Evolutionary conservation across 1,140 invertebrate species (phyloP).

Genomic region (Monochamus saltuarius): DNA sequence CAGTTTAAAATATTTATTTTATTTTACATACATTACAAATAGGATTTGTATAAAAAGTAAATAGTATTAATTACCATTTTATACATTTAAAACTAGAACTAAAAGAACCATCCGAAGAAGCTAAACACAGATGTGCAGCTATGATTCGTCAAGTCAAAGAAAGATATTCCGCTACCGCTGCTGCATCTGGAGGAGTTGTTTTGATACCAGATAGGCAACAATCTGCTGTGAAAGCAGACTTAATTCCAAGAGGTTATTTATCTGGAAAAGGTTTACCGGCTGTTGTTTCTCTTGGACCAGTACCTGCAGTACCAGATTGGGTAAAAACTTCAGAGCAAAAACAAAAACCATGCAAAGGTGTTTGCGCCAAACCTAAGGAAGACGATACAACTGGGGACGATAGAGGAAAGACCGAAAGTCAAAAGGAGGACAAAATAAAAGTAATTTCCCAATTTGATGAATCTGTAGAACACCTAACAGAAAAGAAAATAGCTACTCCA

Average conservation of each 20-base stretch:
- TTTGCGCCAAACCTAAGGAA: neutral
- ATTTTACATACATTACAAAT: neutral
- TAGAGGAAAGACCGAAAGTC: neutral
- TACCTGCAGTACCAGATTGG: neutral
- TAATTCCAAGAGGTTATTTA: neutral
- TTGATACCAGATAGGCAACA: neutral
- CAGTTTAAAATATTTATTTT: neutral
- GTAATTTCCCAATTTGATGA: too few species aligned
- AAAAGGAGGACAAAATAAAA: neutral
- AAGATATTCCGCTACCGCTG: neutral
- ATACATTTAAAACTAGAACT: too few species aligned
- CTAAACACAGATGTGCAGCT: constrained; percentile 4
- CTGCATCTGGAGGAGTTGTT: neutral
- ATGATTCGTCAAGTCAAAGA: constrained; percentile 2
- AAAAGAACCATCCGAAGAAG: neutral
- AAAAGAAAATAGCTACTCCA: neutral
- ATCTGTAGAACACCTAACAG: too few species aligned
- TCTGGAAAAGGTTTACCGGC: constrained; percentile 3
- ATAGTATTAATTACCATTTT: too few species aligned
- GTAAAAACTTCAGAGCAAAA: neutral
- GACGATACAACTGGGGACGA: neutral
- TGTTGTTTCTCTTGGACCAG: neutral
- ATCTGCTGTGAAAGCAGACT: neutral
- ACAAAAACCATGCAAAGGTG: neutral
- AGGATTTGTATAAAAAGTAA: neutral